These are phyloP conservation scores for Mactra quadrangularis DNA, from an alignment of 1,140 invertebrate genomes.

Conservation along the genomic window DNA sequence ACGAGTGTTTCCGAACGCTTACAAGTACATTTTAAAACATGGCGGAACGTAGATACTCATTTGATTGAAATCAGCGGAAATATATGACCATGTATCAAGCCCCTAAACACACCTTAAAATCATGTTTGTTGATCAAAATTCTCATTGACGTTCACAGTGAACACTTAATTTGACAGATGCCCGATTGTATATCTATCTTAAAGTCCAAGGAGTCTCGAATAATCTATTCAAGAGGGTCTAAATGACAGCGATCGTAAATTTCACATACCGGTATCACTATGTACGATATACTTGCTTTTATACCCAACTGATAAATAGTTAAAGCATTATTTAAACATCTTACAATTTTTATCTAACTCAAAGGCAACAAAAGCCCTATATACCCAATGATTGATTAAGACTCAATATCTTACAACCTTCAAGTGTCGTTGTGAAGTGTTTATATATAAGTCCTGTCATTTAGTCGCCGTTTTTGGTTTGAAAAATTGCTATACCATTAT, in stretches of 20 bases:
- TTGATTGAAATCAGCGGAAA: too few relatives aligned
- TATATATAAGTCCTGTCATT: constrained; percentile 55
- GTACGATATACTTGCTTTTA: constrained; percentile 48
- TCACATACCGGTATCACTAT: constrained; percentile 56
- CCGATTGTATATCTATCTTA: constrained; percentile 48
- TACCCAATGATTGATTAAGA: constrained; percentile 61
- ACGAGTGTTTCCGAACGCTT: too few relatives aligned
- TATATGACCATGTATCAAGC: too few relatives aligned
- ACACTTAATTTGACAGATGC: constrained; percentile 16
- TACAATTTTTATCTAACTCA: constrained; percentile 62
- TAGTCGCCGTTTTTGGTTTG: constrained; percentile 41
- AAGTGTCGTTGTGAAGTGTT: constrained; percentile 60
- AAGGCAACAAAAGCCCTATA: constrained; percentile 53
- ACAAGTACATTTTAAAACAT: too few relatives aligned
- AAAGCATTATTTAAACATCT: constrained; percentile 61
- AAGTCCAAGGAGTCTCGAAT: constrained; percentile 14
- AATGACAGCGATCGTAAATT: constrained; percentile 41
- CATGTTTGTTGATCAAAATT: too few relatives aligned
- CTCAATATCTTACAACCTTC: constrained; percentile 55
- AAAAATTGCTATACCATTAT: constrained; percentile 58
- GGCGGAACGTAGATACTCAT: too few relatives aligned
- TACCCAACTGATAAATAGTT: constrained; percentile 55
- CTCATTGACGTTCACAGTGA: too few relatives aligned
- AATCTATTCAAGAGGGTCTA: constrained; percentile 23
- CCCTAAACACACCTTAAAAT: too few relatives aligned